Evolutionary conservation across 2,113 vertebrate genomes (phyloP).

Genomic region (Microtus oregoni): DNA sequence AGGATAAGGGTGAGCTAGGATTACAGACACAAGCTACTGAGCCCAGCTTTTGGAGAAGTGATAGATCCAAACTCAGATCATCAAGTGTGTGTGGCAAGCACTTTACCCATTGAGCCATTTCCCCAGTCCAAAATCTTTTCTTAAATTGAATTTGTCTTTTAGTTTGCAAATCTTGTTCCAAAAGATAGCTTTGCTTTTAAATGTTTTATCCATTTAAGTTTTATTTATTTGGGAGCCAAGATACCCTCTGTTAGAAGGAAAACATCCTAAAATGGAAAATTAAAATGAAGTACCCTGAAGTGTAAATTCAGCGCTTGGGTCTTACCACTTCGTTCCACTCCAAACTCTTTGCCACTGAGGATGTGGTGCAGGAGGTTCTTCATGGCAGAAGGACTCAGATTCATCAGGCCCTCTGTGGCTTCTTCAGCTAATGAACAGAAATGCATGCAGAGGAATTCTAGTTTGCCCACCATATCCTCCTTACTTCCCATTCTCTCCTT

Average conservation of each 20-base stretch:
- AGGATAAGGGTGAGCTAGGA: background rate
- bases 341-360: slow-evolving; percentile 98
- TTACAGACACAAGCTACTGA: background rate
- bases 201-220: slow-evolving; percentile 19
- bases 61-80: background rate
- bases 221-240: slow-evolving; percentile 35
- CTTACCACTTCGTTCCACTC: slow-evolving; percentile 94
- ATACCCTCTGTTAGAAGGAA: slow-evolving; percentile 21
- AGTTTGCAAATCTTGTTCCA: slow-evolving; percentile 49
- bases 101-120: background rate
- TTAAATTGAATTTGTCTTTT: background rate
- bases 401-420: slow-evolving; percentile 95
- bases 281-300: slow-evolving; percentile 8
- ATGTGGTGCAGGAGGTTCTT: slow-evolving; percentile 97
- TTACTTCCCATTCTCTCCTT: background rate
- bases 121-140: background rate
- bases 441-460: slow-evolving; percentile 43
- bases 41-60: background rate
- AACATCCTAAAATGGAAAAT: slow-evolving; percentile 17
- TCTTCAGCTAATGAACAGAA: slow-evolving; percentile 90
- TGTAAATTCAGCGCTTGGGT: slow-evolving; percentile 13
- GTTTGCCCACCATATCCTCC: background rate
- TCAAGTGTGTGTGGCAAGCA: background rate
- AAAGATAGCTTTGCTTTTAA: slow-evolving; percentile 41
- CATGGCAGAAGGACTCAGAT: slow-evolving; percentile 95